These are phyloP conservation scores for Zhuqinia jingwanae DNA, from an alignment of 2,888 invertebrate species.

Conservation along the genomic window DNA sequence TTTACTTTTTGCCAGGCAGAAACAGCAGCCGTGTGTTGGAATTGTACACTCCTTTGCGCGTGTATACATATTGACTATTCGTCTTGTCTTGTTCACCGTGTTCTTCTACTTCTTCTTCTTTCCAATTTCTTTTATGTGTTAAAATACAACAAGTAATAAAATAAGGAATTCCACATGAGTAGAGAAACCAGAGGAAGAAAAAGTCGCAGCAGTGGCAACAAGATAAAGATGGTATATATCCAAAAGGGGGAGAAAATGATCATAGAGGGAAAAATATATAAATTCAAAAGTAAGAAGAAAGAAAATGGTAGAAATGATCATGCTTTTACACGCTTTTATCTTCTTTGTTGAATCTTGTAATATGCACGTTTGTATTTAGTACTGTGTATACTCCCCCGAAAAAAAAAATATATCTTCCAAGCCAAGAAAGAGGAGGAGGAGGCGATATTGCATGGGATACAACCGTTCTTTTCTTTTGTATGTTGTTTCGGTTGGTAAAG, in stretches of 20 bases:
- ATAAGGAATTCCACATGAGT: conserved; percentile 79
- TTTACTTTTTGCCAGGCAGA: conserved; percentile 13
- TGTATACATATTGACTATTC: conserved; percentile 31
- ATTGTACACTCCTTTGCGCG: too few relatives aligned
- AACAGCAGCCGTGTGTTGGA: too few relatives aligned
- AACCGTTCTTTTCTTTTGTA: conserved; percentile 39
- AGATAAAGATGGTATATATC: conserved; percentile 60
- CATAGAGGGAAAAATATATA: conserved; percentile 12
- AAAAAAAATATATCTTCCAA: conserved; percentile 48
- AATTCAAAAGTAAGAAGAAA: background rate
- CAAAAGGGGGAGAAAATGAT: conserved; percentile 53
- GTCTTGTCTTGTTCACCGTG: conserved; percentile 12
- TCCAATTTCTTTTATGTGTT: conserved; percentile 78
- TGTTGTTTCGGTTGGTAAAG: background rate
- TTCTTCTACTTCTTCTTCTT: too few relatives aligned
- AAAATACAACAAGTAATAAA: conserved; percentile 79
- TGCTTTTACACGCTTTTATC: conserved; percentile 49
- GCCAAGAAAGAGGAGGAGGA: too few relatives aligned
- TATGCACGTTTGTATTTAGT: conserved; percentile 35
- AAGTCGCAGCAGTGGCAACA: conserved; percentile 52
- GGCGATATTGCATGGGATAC: conserved; percentile 38
- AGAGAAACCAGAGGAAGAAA: conserved; percentile 66
- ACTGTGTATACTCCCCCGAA: background rate
- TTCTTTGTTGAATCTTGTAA: conserved; percentile 14
- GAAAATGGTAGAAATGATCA: background rate